These are phyloP conservation scores for Anguilla megastoma DNA, from an alignment of 2,797 vertebrate genomes.

Conservation along the genomic window DNA sequence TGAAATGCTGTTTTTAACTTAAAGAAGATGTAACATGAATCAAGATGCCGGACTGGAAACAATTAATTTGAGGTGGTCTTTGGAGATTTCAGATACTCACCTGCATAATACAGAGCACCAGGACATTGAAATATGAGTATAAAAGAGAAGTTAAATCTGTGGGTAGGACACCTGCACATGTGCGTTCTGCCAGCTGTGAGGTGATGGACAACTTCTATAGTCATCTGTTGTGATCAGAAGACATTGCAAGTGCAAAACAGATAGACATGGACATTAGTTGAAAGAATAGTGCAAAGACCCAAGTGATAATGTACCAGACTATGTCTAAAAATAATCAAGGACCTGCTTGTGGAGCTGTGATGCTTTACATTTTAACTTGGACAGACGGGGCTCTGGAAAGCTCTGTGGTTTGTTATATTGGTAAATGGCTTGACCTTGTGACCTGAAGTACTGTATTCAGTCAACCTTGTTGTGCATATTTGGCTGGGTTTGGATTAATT, in stretches of 20 bases:
- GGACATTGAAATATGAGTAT: too few relatives aligned
- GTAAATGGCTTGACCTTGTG: neutral
- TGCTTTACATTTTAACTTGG: neutral
- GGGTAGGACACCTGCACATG: too few relatives aligned
- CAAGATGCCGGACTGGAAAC: neutral
- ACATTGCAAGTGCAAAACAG: neutral
- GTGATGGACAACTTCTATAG: neutral
- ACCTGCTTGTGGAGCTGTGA: neutral
- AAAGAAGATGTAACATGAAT: neutral
- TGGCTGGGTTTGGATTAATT: too few relatives aligned
- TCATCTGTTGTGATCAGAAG: neutral
- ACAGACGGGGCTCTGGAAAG: neutral
- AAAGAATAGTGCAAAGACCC: neutral
- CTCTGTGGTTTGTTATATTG: too few relatives aligned
- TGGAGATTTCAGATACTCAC: too few relatives aligned
- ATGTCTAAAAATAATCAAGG: neutral
- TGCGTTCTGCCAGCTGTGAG: neutral
- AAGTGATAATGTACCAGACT: neutral
- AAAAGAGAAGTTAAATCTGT: too few relatives aligned
- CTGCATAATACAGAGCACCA: too few relatives aligned
- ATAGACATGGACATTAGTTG: neutral
- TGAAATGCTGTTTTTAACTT: neutral
- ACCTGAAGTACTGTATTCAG: neutral
- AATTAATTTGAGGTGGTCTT: neutral
- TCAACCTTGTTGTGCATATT: too few relatives aligned